These are phyloP conservation scores for Cydia fagiglandana DNA, from an alignment of 1,140 invertebrate genomes.

Conservation along the genomic window DNA sequence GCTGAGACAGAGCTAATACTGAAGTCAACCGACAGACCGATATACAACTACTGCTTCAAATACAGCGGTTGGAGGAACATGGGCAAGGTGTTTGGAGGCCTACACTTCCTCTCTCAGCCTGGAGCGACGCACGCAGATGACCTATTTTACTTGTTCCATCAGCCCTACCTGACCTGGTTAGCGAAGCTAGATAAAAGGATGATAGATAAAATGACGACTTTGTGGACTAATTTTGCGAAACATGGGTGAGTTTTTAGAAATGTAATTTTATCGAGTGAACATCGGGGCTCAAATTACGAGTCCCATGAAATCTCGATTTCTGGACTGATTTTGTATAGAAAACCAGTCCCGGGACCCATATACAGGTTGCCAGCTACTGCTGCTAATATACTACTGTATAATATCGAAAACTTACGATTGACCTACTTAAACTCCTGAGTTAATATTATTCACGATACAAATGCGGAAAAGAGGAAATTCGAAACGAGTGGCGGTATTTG, in stretches of 20 bases:
- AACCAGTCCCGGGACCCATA: too few species aligned
- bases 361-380: too few species aligned
- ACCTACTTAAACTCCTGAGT: too few species aligned
- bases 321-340: too few species aligned
- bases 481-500: too few species aligned
- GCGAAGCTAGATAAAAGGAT: slow-evolving; percentile 31
- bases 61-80: slow-evolving; percentile 35
- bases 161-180: slow-evolving; percentile 10
- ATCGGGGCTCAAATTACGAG: too few species aligned
- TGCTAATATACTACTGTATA: too few species aligned
- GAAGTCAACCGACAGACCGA: slow-evolving; percentile 43
- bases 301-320: too few species aligned
- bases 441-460: too few species aligned
- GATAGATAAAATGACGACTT: slow-evolving; percentile 36
- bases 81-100: slow-evolving; percentile 3
- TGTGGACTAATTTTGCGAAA: slow-evolving; percentile 40
- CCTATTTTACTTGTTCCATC: slow-evolving; percentile 39
- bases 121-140: slow-evolving; percentile 42
- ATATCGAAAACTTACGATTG: too few species aligned
- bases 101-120: background rate
- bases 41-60: slow-evolving; percentile 32
- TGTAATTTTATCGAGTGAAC: too few species aligned
- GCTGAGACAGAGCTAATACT: slow-evolving; percentile 56
- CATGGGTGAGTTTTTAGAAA: slow-evolving; percentile 34
- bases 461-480: too few species aligned